Percentiles rank a stretch among this genome's conserved stretches.
Evolutionary conservation across 2,888 invertebrate species (phyloP).

Genomic region (Horisme vitalbata): DNA sequence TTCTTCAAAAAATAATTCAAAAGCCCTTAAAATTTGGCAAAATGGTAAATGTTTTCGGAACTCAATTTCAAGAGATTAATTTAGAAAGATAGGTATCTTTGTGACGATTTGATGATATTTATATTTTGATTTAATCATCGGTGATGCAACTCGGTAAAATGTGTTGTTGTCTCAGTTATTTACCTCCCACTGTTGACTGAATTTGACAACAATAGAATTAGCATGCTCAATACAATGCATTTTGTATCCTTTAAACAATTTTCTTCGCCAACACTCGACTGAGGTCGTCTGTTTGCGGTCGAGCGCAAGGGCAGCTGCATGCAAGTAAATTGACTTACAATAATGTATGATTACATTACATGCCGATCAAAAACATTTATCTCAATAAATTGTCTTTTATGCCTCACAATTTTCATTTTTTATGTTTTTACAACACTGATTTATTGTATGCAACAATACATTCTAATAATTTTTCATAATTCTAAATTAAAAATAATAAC

Average conservation of each 20-base stretch:
- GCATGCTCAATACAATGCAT: neutral
- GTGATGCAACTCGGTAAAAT: no score
- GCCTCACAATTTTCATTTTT: conserved; percentile 6
- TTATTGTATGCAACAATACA: neutral
- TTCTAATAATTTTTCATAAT: neutral
- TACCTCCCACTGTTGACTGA: neutral
- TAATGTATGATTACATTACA: conserved; percentile 17
- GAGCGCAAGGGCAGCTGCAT: conserved; percentile 40
- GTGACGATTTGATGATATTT: no score
- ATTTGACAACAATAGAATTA: conserved; percentile 2
- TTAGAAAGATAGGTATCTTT: no score
- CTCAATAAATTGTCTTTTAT: conserved; percentile 20
- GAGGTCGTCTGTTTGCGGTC: conserved; percentile 47
- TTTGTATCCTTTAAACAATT: conserved; percentile 34
- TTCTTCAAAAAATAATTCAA: no score
- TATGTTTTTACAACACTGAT: neutral
- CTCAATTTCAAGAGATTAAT: no score
- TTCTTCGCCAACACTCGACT: conserved; percentile 50
- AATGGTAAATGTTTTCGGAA: no score
- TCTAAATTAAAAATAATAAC: no score
- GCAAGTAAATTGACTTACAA: conserved; percentile 14
- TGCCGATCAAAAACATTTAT: conserved; percentile 18
- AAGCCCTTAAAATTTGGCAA: no score
- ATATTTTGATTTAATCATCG: no score
- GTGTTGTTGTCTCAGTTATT: no score